Evolutionary conservation across 2,888 invertebrate species (phyloP).

Genomic region (Hydraecia micacea): DNA sequence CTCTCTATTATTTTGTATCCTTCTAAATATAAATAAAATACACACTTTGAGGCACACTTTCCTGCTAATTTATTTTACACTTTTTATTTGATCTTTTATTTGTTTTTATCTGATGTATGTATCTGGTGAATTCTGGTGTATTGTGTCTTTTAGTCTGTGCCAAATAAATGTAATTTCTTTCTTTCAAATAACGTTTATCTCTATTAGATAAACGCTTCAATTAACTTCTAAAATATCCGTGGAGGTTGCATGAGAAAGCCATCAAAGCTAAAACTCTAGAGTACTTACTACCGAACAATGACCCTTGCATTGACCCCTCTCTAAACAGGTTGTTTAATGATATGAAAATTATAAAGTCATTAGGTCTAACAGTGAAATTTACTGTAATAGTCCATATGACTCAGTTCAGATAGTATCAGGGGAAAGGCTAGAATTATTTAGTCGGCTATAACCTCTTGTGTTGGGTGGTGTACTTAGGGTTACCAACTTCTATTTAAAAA

Average conservation of each 20-base stretch:
- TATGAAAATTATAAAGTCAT: conserved; percentile 32
- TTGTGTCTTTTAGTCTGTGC: no score
- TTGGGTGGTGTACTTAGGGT: background rate
- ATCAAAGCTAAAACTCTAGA: background rate
- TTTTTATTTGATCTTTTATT: no score
- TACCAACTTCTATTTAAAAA: background rate
- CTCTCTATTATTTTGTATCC: background rate
- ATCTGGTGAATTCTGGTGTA: no score
- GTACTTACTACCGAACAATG: conserved; percentile 3
- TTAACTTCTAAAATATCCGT: background rate
- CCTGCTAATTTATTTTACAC: no score
- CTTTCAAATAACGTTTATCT: background rate
- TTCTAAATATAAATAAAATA: background rate
- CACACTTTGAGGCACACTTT: no score
- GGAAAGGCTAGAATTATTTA: conserved; percentile 13
- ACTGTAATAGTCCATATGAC: conserved; percentile 12
- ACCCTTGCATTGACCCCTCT: conserved; percentile 5
- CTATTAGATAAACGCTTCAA: background rate
- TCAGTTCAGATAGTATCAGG: conserved; percentile 14
- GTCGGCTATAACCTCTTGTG: background rate
- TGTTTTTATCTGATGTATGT: no score
- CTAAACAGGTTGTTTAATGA: background rate
- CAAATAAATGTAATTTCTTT: no score
- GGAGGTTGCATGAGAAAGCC: background rate
- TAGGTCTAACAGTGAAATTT: background rate